These are phyloP conservation scores for Poicephalus gulielmi DNA, from an alignment of 2,113 vertebrate genomes.

Conservation along the genomic window DNA sequence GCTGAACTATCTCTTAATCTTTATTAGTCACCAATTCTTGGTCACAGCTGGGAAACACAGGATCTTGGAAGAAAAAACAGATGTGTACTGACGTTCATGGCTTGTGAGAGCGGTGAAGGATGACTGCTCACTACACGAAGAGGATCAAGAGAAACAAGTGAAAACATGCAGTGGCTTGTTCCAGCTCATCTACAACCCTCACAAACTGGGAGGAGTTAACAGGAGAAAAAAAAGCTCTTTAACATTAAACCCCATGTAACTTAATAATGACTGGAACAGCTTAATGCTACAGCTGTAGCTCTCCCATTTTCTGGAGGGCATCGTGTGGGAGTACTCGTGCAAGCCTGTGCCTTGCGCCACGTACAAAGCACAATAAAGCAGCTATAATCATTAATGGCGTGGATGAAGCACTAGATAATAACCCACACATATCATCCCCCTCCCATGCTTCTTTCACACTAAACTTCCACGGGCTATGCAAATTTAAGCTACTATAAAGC, in stretches of 20 bases:
- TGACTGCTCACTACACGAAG: background rate
- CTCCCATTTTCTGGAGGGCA: background rate
- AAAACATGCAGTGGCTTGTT: background rate
- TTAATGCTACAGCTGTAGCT: background rate
- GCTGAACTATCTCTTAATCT: background rate
- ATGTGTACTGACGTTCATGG: background rate
- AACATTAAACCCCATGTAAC: background rate
- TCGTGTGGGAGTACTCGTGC: rapidly evolving
- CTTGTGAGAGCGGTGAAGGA: background rate
- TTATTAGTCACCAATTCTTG: background rate
- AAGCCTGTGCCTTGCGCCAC: background rate
- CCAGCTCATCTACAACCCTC: background rate
- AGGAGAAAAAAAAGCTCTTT: background rate
- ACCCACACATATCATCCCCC: background rate
- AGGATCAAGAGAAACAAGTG: background rate
- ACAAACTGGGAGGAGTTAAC: background rate
- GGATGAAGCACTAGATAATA: background rate
- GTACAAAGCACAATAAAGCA: background rate
- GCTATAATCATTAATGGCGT: background rate
- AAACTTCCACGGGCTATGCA: background rate
- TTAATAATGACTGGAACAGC: background rate
- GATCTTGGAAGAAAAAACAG: background rate
- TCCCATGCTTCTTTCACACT: background rate
- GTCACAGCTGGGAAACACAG: background rate
- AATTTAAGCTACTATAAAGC: background rate